phyloP scores from a whole-genome alignment of 1,140 invertebrate species.

The Halyomorpha halys region DNA sequence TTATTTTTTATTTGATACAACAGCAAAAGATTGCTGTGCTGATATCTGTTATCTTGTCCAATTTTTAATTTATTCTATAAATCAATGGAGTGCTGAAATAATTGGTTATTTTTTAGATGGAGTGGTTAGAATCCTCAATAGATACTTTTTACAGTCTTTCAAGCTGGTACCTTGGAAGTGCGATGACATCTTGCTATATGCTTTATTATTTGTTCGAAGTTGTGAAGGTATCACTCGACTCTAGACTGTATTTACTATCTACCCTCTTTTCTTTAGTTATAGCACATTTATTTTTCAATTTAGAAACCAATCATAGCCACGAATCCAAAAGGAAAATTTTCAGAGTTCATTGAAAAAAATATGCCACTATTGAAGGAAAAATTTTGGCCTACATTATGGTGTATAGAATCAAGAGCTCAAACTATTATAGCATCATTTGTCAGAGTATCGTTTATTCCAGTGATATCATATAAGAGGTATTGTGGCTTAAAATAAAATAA shows the following conservation, averaged over 20 bases:
- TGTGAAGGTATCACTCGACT: conserved; percentile 26
- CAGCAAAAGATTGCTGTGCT: too few species aligned
- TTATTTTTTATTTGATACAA: too few species aligned
- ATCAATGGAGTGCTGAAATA: too few species aligned
- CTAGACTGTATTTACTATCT: not conserved
- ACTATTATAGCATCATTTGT: conserved; percentile 65
- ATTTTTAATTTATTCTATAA: too few species aligned
- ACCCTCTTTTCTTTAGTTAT: not conserved
- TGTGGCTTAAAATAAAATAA: not conserved
- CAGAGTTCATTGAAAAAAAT: conserved; percentile 51
- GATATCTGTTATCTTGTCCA: too few species aligned
- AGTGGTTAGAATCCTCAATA: conserved; percentile 23
- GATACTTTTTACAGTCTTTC: conserved; percentile 20
- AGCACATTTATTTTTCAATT: not conserved
- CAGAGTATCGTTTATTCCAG: conserved; percentile 44
- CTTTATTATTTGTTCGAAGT: conserved; percentile 29
- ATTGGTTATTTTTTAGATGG: conserved; percentile 24
- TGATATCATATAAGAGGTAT: conserved; percentile 50
- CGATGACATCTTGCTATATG: conserved; percentile 25
- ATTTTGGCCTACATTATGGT: conserved; percentile 80
- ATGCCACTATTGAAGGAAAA: conserved; percentile 59
- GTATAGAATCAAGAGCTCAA: conserved; percentile 69
- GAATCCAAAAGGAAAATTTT: conserved; percentile 50
- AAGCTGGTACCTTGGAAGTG: conserved; percentile 23
- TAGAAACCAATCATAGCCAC: conserved; percentile 30